Evolutionary conservation across 2,113 vertebrate genomes (phyloP).

Genomic region (Heterocephalus glaber): DNA sequence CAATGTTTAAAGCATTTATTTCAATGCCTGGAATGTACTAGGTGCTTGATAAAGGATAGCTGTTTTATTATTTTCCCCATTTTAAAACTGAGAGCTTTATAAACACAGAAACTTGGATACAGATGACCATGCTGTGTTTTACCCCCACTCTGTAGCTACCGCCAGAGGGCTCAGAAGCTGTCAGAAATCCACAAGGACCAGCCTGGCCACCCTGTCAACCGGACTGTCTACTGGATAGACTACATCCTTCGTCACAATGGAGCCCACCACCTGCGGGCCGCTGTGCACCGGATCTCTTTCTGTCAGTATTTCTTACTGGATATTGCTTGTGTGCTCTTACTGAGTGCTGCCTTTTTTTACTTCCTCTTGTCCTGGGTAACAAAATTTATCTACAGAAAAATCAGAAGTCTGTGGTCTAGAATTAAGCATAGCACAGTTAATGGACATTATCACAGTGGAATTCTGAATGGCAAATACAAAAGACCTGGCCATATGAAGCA

Average conservation of each 20-base stretch:
- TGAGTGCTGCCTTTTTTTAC: constrained; percentile 83
- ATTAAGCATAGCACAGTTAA: constrained; percentile 87
- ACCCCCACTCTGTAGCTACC: constrained; percentile 86
- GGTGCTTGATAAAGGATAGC: neutral
- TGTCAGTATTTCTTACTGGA: constrained; percentile 98
- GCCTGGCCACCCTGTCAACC: constrained; percentile 94
- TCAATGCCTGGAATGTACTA: neutral
- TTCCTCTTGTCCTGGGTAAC: constrained; percentile 86
- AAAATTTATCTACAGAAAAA: constrained; percentile 83
- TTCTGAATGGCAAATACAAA: constrained; percentile 95
- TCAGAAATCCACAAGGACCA: constrained; percentile 98
- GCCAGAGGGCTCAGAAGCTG: constrained; percentile 89
- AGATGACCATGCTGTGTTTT: neutral
- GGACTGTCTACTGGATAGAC: constrained; percentile 96
- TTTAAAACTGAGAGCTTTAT: neutral
- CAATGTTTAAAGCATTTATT: neutral
- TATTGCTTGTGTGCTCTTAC: constrained; percentile 87
- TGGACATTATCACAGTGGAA: constrained; percentile 94
- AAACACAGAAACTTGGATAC: neutral
- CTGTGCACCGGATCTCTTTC: constrained; percentile 92
- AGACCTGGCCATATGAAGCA: constrained; percentile 93
- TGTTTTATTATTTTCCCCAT: neutral
- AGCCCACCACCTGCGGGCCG: constrained; percentile 93
- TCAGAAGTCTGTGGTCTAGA: constrained; percentile 79
- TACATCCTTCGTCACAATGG: constrained; percentile 96